A percentile compares a stretch with the other conserved stretches of the same genome.
Conservation (phyloP, 1,140 invertebrate species). For the Stenopsyche tienmushanensis region DNA sequence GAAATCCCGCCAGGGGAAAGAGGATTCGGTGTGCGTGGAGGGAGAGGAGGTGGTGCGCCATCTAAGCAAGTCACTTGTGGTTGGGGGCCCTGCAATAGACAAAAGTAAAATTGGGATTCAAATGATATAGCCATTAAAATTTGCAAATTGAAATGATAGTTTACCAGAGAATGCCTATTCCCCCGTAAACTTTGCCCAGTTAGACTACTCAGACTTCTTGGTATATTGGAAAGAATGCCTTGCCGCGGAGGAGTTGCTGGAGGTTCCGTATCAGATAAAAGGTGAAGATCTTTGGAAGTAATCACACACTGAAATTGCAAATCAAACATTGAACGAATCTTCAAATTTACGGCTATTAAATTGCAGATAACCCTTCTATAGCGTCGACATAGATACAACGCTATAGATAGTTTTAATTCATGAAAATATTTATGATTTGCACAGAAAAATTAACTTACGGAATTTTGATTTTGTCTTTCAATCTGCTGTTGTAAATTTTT, state of each 20-base stretch:
- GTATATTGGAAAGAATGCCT: conserved; percentile 56
- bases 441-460: conserved; percentile 19
- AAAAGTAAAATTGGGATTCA: not conserved
- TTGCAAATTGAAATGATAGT: not conserved
- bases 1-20: conserved; percentile 20
- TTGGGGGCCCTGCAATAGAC: not conserved
- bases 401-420: too few relatives aligned
- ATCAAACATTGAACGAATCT: not conserved
- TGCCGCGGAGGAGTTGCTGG: conserved; percentile 35
- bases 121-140: not conserved
- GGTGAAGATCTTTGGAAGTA: not conserved
- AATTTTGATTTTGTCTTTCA: conserved; percentile 38
- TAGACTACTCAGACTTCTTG: conserved; percentile 58
- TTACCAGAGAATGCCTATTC: conserved; percentile 13
- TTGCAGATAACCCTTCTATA: too few relatives aligned
- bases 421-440: not conserved
- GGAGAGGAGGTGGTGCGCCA: conserved; percentile 60
- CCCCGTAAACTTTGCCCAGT: conserved; percentile 52
- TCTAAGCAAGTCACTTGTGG: conserved; percentile 37
- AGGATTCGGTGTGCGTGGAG: conserved; percentile 59
- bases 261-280: conserved; percentile 13
- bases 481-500: conserved; percentile 49
- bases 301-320: not conserved
- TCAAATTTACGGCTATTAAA: too few relatives aligned
- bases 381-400: too few relatives aligned